These are phyloP conservation scores for Pseudorasbora parva DNA, from an alignment of 2,113 vertebrate genomes.

Conservation along the genomic window DNA sequence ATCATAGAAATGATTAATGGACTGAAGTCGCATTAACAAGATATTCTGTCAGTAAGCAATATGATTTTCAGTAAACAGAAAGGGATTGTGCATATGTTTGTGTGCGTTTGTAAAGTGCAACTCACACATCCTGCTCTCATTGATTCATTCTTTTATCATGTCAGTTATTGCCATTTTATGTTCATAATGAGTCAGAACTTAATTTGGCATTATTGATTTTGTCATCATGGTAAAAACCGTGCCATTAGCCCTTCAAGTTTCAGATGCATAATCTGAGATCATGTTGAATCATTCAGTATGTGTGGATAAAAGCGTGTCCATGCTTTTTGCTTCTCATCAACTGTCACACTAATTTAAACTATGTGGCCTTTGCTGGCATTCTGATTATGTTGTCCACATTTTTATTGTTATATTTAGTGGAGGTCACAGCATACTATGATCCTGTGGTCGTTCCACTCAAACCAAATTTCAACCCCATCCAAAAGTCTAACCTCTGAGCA, in stretches of 20 bases:
- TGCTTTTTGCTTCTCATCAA: slow-evolving; percentile 54
- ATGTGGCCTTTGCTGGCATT: neutral
- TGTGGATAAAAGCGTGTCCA: slow-evolving; percentile 31
- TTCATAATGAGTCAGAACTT: neutral
- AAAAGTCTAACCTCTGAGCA: neutral
- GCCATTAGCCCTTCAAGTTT: neutral
- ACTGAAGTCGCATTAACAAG: neutral
- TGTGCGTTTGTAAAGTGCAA: slow-evolving; percentile 25
- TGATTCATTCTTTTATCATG: neutral
- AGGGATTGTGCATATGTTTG: slow-evolving; percentile 13
- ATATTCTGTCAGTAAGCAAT: slow-evolving; percentile 46
- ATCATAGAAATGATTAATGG: neutral
- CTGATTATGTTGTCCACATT: neutral
- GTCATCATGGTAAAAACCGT: neutral
- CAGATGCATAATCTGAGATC: neutral
- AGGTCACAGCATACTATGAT: neutral
- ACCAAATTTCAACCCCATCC: neutral
- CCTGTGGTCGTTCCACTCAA: slow-evolving; percentile 9
- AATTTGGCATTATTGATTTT: neutral
- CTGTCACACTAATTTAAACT: slow-evolving; percentile 20
- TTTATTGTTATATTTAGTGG: neutral
- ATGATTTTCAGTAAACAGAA: neutral
- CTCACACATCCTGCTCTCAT: slow-evolving; percentile 9
- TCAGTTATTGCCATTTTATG: neutral
- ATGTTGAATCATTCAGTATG: neutral